phyloP scores from a whole-genome alignment of 2,797 vertebrate species.

The Sparidentex hasta region DNA sequence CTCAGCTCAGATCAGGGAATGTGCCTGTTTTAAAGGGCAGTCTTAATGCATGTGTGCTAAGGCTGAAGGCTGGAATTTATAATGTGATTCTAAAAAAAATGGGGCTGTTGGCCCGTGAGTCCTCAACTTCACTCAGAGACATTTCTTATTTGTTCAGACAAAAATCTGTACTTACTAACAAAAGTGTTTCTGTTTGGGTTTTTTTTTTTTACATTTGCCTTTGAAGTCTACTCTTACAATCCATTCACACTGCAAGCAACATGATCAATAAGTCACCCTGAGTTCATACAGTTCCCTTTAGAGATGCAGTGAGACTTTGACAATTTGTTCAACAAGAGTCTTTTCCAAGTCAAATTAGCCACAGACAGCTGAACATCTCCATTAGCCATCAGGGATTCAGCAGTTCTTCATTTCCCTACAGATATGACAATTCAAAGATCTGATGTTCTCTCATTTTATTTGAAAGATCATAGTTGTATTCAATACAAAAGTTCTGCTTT shows the following conservation, averaged over 20 bases:
- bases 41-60: background rate
- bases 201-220: background rate
- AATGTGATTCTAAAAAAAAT: constrained; percentile 3
- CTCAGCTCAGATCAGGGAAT: background rate
- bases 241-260: background rate
- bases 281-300: background rate
- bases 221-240: background rate
- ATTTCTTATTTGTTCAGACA: background rate
- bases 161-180: constrained; percentile 1
- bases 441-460: background rate
- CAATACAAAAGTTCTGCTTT: background rate
- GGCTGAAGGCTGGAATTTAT: constrained; percentile 16
- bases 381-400: background rate
- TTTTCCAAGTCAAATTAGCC: background rate
- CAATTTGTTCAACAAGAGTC: background rate
- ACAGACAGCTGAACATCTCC: constrained; percentile 1
- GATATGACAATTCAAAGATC: background rate
- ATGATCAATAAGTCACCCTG: background rate
- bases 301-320: background rate
- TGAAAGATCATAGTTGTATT: background rate
- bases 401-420: background rate
- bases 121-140: background rate
- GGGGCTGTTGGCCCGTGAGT: background rate
- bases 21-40: constrained; percentile 1
- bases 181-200: background rate